phyloP scores from a whole-genome alignment of 2,888 invertebrate genomes.

The Diplolepis rosae region DNA sequence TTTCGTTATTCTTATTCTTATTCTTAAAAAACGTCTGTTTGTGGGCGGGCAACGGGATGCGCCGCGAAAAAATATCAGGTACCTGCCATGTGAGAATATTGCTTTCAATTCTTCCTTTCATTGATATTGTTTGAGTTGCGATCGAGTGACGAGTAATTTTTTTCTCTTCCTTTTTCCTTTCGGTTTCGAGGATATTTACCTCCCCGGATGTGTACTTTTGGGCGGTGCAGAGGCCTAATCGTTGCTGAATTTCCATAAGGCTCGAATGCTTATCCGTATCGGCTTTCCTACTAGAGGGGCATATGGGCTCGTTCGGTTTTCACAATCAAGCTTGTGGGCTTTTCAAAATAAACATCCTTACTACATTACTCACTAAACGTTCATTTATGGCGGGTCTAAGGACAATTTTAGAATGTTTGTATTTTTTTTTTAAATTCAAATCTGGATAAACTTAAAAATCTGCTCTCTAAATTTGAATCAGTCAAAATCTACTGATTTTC shows the following conservation, averaged over 20 bases:
- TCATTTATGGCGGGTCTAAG: slow-evolving; percentile 17
- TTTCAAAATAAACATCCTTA: slow-evolving; percentile 1
- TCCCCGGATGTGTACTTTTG: slow-evolving; percentile 31
- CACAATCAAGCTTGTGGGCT: not conserved
- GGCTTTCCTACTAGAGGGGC: slow-evolving; percentile 19
- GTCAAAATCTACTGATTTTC: no score
- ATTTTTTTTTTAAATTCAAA: no score
- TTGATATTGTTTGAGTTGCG: slow-evolving; percentile 37
- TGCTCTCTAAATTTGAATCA: no score
- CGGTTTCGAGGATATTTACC: slow-evolving; percentile 36
- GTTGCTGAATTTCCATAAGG: slow-evolving; percentile 30
- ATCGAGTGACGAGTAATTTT: slow-evolving; percentile 24
- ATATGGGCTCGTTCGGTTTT: slow-evolving; percentile 14
- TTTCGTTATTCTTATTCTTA: slow-evolving; percentile 19
- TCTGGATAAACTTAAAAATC: no score
- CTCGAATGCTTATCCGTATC: slow-evolving; percentile 16
- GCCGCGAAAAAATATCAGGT: slow-evolving; percentile 31
- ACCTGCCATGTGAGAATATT: slow-evolving; percentile 38
- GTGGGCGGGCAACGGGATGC: slow-evolving; percentile 35
- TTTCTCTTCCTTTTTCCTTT: slow-evolving; percentile 32
- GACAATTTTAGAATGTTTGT: not conserved
- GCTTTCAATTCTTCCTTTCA: slow-evolving; percentile 15
- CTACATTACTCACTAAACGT: not conserved
- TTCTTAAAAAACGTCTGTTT: slow-evolving; percentile 27
- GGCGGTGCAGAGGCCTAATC: slow-evolving; percentile 31